Evolutionary conservation across 1,140 invertebrate genomes (phyloP), one percentile per base, ranked within the genome.

Genomic region (Drosophila bifasciata): DNA sequence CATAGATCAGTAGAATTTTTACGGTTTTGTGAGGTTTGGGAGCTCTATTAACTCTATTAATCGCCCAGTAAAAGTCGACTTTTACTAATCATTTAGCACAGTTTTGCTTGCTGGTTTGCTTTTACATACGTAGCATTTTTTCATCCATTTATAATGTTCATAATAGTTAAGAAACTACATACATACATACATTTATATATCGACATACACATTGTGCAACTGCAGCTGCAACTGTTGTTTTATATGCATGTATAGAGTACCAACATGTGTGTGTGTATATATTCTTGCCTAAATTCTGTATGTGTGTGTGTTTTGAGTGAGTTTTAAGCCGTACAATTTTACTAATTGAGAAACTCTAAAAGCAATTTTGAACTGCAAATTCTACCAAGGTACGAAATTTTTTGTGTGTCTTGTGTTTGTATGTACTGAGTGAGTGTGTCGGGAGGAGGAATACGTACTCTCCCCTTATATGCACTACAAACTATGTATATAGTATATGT

Each of bases 331-430:
- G 44, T 64, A 73, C 41, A 73, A 64, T 55, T n/a, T 44, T 75
- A 74, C 60, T n/a, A n/a, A 75, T 36, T 59, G 70, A 75, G 61
- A 59, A 77, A 85, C 75, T 77, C 62, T 76, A 85, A 67, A n/a
- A 77, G 81, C 81, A 90, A 90, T 90, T 90, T 90, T 90, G 81
- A 90, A 90, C 88, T 90, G 88, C 88, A 84, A 88, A 90, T 90
- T 90, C 88, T 81, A 90, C 68, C 86, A 86, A 90, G 88, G 88
- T 90, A 90, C 88, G 80, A 84, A 86, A 86, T 61, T 48, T 79
- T n/a, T n/a, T n/a, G n/a, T n/a, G n/a, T n/a, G n/a, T n/a, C n/a
- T n/a, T 76, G 61, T 69, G 66, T 69, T 68, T 62, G 32, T 36
- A 36, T 36, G 32, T 36, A 13, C 11, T 25, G 23, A 6, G 32